Evolutionary conservation across 2,888 invertebrate species (phyloP), one percentile per base, ranked within the genome.

Genomic region (Panopea generosa): DNA sequence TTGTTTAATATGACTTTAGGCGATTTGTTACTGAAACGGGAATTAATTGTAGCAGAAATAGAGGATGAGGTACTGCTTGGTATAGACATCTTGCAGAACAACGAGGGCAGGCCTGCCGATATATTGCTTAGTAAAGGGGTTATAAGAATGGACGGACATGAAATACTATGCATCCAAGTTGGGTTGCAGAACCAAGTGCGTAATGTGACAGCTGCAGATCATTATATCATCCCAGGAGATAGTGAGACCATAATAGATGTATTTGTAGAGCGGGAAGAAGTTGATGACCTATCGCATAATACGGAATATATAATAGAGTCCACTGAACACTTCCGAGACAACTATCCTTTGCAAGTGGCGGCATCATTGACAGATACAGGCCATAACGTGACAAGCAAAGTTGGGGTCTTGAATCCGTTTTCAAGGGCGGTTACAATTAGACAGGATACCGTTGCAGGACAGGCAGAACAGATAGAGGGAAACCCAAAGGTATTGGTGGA

Each of bases 391-490:
- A 80, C 80, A 40, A 38, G 27, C 55, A 75, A 77, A 55, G 53
- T 78, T 1, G 68, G 83, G 18, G 1, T 83, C n/a, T 22, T 75
- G 27, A 80, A 83, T 29, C 77, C 79, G 7, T 75, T 71, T 61
- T 47, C 66, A 49, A 60, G 24, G 16, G 38, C 56, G 22, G 56
- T 63, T 2, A 26, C 66, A n/a, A 49, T 80, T 2, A 49, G 40
- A 9, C 69, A 75, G 33, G 73, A 82, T 53, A 60, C 73, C 3
- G 38, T 67, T 20, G 33, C 78, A 18, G 82, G 75, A 4, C 4
- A 29, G 2, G 77, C 77, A 14, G 77, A 81, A 38, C 38, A 43
- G 9, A 40, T 72, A 11, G 57, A 56, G 27, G 26, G 38, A n/a
- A 33, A 52, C 2, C 22, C 20, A 16, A 38, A 18, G 7, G 9